These are phyloP conservation scores for Ornithorhynchus anatinus DNA, from an alignment of 2,113 vertebrate species.

Conservation along the genomic window DNA sequence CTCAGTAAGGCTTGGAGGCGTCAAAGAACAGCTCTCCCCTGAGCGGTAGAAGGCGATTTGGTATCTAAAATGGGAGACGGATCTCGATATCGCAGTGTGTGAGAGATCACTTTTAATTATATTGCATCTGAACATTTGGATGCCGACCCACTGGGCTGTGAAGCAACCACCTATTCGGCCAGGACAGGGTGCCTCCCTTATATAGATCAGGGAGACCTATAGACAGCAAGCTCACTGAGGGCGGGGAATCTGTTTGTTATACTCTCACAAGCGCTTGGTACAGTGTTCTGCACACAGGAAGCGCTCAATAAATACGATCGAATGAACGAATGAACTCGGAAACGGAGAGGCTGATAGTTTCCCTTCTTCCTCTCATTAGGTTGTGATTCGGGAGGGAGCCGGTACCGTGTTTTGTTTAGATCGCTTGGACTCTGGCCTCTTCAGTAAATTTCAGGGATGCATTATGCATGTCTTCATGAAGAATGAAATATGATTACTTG, in stretches of 20 bases:
- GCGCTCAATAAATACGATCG: no score
- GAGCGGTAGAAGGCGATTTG: no score
- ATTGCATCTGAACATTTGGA: slow-evolving; percentile 27
- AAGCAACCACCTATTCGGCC: slow-evolving; percentile 45
- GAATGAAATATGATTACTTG: slow-evolving; percentile 67
- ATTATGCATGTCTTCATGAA: slow-evolving; percentile 68
- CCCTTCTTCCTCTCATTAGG: slow-evolving; percentile 24
- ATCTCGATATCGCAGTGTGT: slow-evolving; percentile 29
- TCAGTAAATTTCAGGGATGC: slow-evolving; percentile 58
- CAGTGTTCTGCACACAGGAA: no score
- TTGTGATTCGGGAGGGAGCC: slow-evolving; percentile 20
- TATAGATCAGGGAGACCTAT: background rate
- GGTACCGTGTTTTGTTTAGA: slow-evolving; percentile 46
- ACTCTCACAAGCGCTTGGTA: no score
- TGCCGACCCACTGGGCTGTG: slow-evolving; percentile 49
- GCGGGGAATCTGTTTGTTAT: no score
- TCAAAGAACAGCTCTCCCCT: no score
- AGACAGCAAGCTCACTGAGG: no score
- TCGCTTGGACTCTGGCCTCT: slow-evolving; percentile 48
- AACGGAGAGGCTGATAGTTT: background rate
- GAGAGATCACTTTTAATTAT: slow-evolving; percentile 34
- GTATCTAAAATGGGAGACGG: slow-evolving; percentile 21
- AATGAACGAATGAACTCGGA: slow-evolving; percentile 33
- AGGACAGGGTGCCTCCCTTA: slow-evolving; percentile 34
- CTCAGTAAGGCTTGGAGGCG: no score